Base-by-base conservation (phyloP, 64 coral and sea anemone species). In the Montipora cactus region DNA sequence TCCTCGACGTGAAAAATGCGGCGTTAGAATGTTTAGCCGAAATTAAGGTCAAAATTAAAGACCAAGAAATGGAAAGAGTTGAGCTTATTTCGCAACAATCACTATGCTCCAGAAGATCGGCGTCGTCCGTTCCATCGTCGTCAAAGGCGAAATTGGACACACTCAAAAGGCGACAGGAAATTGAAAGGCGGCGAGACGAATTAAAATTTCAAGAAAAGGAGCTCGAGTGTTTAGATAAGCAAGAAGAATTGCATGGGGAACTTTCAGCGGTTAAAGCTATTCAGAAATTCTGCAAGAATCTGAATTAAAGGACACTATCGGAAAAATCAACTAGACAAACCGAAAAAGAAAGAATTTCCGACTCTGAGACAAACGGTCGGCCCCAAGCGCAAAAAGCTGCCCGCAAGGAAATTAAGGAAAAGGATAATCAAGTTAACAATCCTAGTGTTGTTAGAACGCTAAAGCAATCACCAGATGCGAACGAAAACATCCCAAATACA, bases 91-190 rank as follows among this genome's bases (percentile, higher is more conserved):
- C 69, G 44, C 67, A 75, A 70, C 51, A 14, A 89, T 78, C 51
- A 53, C 51, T 53, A 53, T 0, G 51, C 51, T 53, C 51, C 51
- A 53, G 51, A 53, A 53, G 2, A 76, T 76, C 74, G 9, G 7
- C 69, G n/a, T 44, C 69, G 69, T 73, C 69, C 69, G 7, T 73
- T 73, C 69, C 22, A 73, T 73, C 74, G 45, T 47, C 74, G 28
- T 76, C 74, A 76, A 76, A 80, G 5, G 78, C 49, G n/a, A 80
- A 80, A 80, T 57, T 80, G 19, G 49, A 80, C 19, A 80, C 49
- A 8, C 78, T 80, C 3, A 79, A 49, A 25, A 25, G 25, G 25
- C 25, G 25, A 1, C 25, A 25, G 25, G 25, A 25, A 25, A 25
- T 25, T 25, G 25, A 25, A 25, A 25, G 25, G 25, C 25, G 25